Base-by-base conservation (phyloP, 2,888 invertebrate genomes). In the Sclerodermus sp. region DNA sequence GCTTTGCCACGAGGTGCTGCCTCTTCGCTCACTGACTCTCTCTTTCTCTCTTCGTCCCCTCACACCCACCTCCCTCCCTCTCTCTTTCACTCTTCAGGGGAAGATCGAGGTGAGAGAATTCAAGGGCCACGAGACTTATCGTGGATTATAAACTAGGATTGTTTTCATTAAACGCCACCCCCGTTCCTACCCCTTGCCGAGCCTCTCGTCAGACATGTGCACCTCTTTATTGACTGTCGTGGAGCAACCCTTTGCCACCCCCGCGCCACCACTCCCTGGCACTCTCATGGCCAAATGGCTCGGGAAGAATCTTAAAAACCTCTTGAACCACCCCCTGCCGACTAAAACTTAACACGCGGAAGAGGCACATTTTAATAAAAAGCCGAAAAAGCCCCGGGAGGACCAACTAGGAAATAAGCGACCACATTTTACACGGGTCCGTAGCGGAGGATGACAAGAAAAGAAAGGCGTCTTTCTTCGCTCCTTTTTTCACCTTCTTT, bases 71-170 rank as follows among this genome's bases (percentile, higher is more conserved):
- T 12, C 30, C 45, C 2, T 15, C 39, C 15, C 17, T 32, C 14
- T 32, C 16, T 15, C 32, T 39, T 29, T 37, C n/a, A n/a, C n/a
- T n/a, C n/a, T n/a, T n/a, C n/a, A n/a, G 30, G 10, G 30, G 10
- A 5, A 39, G 36, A 53, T 59, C 57, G 59, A 64, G 57, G 55
- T 54, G 57, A 57, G 62, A 64, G 64, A 63, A 64, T 64, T 58
- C 49, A 30, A n/a, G 45, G 16, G 52, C 32, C 58, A 17, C 50
- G 23, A 63, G 64, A 64, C 60, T 63, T 62, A 64, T 64, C 58
- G 67, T 58, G 66, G 68, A 72, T 71, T 73, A 72, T 71, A 71
- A 71, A 71, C 68, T 66, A 67, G 67, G 71, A 73, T 73, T 73
- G 73, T 73, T 73, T 73, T 73, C 73, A 67, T 68, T 65, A 68